phyloP scores from a whole-genome alignment of 2,888 invertebrate genomes.

The Lottia gigantea region DNA sequence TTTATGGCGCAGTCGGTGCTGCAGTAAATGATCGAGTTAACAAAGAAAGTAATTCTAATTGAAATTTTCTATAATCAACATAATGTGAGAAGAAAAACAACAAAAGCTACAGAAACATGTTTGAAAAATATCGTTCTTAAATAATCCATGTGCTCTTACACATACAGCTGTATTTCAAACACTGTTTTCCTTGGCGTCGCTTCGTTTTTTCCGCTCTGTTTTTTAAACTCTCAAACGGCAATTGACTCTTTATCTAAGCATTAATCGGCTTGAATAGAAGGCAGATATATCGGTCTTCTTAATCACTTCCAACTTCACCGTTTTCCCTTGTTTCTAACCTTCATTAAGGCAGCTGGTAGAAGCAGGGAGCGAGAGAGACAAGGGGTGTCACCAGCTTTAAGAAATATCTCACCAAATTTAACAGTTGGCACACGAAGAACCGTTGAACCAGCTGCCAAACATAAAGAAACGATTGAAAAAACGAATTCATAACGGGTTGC shows the following conservation, averaged over 20 bases:
- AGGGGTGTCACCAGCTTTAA: conserved; percentile 4
- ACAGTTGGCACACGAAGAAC: not conserved
- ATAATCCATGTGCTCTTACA: too few relatives aligned
- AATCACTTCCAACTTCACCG: not conserved
- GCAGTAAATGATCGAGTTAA: not conserved
- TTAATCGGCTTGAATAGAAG: conserved; percentile 8
- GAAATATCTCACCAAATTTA: not conserved
- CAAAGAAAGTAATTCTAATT: conserved; percentile 2
- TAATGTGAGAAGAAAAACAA: not conserved
- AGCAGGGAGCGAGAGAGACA: conserved; percentile 1
- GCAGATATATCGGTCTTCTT: not conserved
- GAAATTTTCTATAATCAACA: conserved; percentile 2
- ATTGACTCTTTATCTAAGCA: conserved; percentile 5
- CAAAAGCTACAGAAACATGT: conserved; percentile 1
- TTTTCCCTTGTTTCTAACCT: too few relatives aligned
- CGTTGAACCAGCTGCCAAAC: not conserved
- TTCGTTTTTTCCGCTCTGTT: conserved; percentile 4
- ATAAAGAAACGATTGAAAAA: conserved; percentile 1
- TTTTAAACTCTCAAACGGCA: conserved; percentile 5
- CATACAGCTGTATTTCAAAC: too few relatives aligned
- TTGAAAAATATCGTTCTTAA: not conserved
- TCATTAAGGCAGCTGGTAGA: not conserved
- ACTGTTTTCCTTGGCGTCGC: not conserved
- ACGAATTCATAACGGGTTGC: conserved; percentile 2
- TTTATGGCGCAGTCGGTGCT: not conserved